phyloP scores from a whole-genome alignment of 2,797 vertebrate species.

The Fringilla coelebs region DNA sequence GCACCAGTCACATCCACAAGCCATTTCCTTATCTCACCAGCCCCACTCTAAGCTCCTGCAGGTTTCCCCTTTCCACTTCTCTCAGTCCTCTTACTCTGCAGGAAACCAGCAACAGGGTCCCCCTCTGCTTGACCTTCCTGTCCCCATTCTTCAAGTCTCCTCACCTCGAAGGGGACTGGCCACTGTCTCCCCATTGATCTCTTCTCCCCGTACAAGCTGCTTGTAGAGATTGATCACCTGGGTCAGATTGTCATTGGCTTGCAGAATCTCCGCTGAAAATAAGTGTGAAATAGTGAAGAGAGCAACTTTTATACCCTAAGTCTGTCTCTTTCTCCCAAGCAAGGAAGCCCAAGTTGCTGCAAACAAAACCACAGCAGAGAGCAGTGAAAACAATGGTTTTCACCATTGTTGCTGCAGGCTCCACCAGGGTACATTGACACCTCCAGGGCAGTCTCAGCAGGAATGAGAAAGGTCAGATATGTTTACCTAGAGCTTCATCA shows the following conservation, averaged over 20 bases:
- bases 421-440: not conserved
- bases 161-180: conserved; percentile 78
- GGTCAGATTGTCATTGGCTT: conserved; percentile 96
- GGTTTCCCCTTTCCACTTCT: not conserved
- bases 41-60: not conserved
- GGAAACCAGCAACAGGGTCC: not conserved
- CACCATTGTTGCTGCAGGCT: not conserved
- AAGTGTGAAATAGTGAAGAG: not conserved
- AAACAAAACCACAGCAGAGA: not conserved
- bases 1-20: not conserved
- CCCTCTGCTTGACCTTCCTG: not conserved
- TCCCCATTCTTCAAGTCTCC: not conserved
- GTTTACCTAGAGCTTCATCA: conserved; percentile 92
- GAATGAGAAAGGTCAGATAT: not conserved
- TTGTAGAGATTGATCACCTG: conserved; percentile 96
- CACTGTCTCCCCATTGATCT: conserved; percentile 83
- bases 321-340: not conserved
- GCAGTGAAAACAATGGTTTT: too few relatives aligned
- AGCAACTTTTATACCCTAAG: not conserved
- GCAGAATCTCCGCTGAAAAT: conserved; percentile 89
- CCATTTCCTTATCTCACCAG: not conserved
- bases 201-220: conserved; percentile 90
- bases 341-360: not conserved
- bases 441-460: not conserved
- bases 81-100: not conserved